Evolutionary conservation across 2,113 vertebrate species (phyloP), one percentile per base, ranked within the genome.

Genomic region (Sturnira hondurensis): DNA sequence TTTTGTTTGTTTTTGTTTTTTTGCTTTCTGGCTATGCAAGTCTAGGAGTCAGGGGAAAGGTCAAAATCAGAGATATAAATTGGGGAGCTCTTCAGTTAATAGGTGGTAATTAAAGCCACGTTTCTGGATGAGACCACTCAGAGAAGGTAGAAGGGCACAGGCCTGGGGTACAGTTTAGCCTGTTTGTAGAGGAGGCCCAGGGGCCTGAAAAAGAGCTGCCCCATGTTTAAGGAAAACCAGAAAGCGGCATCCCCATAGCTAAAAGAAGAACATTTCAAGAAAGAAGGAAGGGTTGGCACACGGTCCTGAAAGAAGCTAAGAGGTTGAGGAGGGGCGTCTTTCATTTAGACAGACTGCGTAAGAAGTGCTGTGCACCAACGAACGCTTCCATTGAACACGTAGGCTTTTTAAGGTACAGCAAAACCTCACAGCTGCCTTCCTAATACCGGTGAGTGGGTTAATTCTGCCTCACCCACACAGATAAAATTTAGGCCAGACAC

Each of bases 61-160:
- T 84, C 50, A 86, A 93, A 90, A 43, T 56, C 89, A 52, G 54
- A 95, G 70, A 54, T 31, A 56, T n/a, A 90, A 26, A 92, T 52
- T 50, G 45, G 15, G 31, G 93, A 96, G 77, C 16, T 45, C 85
- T 88, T 96, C 11, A 16, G 67, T 87, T 58, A 93, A 56, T 58
- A 77, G 52, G 65, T 28, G 17, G 7, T 54, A 85, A 78, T 61
- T 82, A 78, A 47, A 93, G 47, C 36, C 78, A 50, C 15, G 16
- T 89, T 95, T 91, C 78, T 8, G 3, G 61, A 82, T 77, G 77
- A 93, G 73, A 41, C 84, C 50, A 87, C 43, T 81, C 50, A 41
- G 43, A 67, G 76, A 76, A 74, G 83, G 76, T 36, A 26, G 63
- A 93, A 76, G 58, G 31, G 31, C n/a, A 2, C 16, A 83, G 45